Evolutionary conservation across 2,113 vertebrate species (phyloP), one percentile per base, ranked within the genome.

Genomic region (Clarias gariepinus): DNA sequence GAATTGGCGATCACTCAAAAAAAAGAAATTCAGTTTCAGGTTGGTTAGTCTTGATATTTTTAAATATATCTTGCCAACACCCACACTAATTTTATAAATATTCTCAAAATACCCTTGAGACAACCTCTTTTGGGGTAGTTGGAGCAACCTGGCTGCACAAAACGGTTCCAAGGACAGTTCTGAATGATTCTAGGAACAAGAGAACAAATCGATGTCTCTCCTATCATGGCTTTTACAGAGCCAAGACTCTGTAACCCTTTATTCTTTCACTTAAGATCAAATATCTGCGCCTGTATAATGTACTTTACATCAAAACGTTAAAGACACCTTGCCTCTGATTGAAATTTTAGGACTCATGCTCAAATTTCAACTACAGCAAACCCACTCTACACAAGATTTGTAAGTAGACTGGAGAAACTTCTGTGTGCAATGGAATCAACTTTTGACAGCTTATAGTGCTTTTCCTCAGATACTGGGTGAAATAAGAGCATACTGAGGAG

Each of bases 201-300:
- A 71, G 13, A 5, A 41, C 19, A 83, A 88, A 86, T 86, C 86
- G 84, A 86, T 90, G 57, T 5, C 0, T 80, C 84, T 60, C 33
- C 15, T 61, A 47, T 57, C 47, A 78, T 58, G 57, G 82, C 66
- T 86, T 30, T 33, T 33, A 85, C 11, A 33, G 82, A 77, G 60
- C 53, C 73, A 55, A 64, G 5, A 5, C 33, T 8, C 25, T 9
- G 61, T 36, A 18, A 78, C 28, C 18, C 66, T 28, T 77, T 77
- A 58, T 30, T 19, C 6, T 41, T 68, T 78, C 28, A 30, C 53
- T 19, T 79, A 69, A 79, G 52, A 36, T 87, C 30, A 77, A 87
- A 77, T 53, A 41, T 9, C 21, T 36, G 28, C 25, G 41, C 12
- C 11, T 61, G 77, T 58, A 79, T 33, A 10, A 60, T 36, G 30